These are phyloP conservation scores for Caenorhabditis latens DNA, from an alignment of 1,140 invertebrate genomes.

Conservation along the genomic window DNA sequence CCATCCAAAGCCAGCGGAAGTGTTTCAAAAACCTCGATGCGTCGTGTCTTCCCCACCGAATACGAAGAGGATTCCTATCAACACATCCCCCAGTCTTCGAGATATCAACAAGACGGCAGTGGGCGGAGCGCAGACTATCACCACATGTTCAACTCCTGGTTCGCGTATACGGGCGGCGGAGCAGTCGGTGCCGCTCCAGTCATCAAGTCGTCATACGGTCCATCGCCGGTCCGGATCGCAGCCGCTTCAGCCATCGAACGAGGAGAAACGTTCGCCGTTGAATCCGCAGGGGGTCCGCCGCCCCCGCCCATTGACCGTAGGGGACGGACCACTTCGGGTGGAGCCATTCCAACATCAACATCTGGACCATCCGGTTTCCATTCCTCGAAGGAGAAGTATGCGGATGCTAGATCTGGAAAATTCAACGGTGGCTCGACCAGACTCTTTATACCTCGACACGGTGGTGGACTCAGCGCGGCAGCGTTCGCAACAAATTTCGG, in stretches of 20 bases:
- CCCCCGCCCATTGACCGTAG: slow-evolving; percentile 36
- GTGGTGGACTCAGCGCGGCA: slow-evolving; percentile 31
- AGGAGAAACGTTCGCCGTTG: slow-evolving; percentile 25
- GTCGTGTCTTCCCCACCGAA: slow-evolving; percentile 34
- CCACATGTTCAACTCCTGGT: slow-evolving; percentile 69
- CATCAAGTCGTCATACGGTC: slow-evolving; percentile 52
- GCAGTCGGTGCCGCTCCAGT: slow-evolving; percentile 49
- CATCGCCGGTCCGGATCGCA: slow-evolving; percentile 31
- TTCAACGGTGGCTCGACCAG: slow-evolving; percentile 51
- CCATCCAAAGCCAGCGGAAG: slow-evolving; percentile 30
- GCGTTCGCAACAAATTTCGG: slow-evolving; percentile 37
- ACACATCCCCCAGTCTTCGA: neutral
- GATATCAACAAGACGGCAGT: neutral
- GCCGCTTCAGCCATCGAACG: slow-evolving; percentile 13
- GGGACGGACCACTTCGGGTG: slow-evolving; percentile 25
- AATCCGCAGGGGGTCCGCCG: slow-evolving; percentile 13
- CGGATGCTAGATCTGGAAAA: slow-evolving; percentile 47
- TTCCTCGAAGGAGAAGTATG: slow-evolving; percentile 52
- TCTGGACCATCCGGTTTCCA: slow-evolving; percentile 30
- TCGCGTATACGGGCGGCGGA: slow-evolving; percentile 66
- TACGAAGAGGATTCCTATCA: slow-evolving; percentile 16
- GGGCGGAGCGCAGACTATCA: slow-evolving; percentile 61
- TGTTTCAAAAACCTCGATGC: slow-evolving; percentile 28
- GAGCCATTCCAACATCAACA: neutral
- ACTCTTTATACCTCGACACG: slow-evolving; percentile 42